phyloP scores from a whole-genome alignment of 2,888 invertebrate species.

The Nudaria mundana region DNA sequence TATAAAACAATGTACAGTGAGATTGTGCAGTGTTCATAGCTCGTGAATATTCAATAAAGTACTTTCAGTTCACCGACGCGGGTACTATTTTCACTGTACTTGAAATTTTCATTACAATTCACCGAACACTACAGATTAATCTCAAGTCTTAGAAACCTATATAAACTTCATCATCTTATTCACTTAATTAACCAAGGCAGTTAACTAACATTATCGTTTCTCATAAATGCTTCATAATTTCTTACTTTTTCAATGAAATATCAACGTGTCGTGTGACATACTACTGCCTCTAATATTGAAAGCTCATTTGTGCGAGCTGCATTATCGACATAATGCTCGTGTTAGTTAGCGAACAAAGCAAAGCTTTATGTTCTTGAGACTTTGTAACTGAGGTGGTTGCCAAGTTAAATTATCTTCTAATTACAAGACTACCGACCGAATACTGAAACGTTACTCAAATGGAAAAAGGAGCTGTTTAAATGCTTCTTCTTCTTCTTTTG shows the following conservation, averaged over 20 bases:
- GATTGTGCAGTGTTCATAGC: slow-evolving; percentile 42
- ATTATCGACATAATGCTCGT: slow-evolving; percentile 4
- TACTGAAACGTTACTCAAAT: too few relatives aligned
- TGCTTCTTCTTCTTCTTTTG: too few relatives aligned
- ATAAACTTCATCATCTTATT: too few relatives aligned
- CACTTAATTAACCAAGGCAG: background rate
- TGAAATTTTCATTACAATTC: slow-evolving; percentile 24
- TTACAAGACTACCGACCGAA: too few relatives aligned
- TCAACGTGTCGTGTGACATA: too few relatives aligned
- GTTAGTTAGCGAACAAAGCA: slow-evolving; percentile 3
- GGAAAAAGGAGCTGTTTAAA: too few relatives aligned
- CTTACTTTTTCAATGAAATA: too few relatives aligned
- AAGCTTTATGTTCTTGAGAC: slow-evolving; percentile 7
- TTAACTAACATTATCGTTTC: slow-evolving; percentile 13
- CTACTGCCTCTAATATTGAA: slow-evolving; percentile 1
- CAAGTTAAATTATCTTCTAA: too few relatives aligned
- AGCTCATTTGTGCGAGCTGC: slow-evolving; percentile 5
- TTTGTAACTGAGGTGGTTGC: too few relatives aligned
- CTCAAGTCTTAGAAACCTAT: background rate
- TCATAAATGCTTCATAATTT: slow-evolving; percentile 32
- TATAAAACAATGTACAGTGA: too few relatives aligned
- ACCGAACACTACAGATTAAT: background rate
- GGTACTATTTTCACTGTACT: slow-evolving; percentile 47
- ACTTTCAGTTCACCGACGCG: slow-evolving; percentile 28
- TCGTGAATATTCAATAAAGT: slow-evolving; percentile 52